Conservation (phyloP, 2,888 invertebrate species). For the Macropis europaea region DNA sequence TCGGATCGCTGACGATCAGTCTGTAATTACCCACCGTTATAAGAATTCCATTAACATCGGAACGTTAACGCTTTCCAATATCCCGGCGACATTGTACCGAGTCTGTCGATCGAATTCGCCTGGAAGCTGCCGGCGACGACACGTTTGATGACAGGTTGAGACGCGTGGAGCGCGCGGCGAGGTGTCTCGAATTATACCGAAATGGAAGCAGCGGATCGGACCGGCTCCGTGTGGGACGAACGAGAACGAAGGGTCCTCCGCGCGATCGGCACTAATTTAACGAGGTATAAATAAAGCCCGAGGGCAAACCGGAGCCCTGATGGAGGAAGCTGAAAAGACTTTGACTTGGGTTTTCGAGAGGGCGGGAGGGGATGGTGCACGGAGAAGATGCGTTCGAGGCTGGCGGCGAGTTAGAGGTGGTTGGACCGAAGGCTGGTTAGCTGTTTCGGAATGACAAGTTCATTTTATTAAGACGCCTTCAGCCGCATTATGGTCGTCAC, state of each 20-base stretch:
- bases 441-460: constrained; percentile 76
- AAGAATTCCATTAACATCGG: constrained; percentile 12
- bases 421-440: constrained; percentile 67
- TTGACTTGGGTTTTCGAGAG: constrained; percentile 59
- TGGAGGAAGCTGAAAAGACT: constrained; percentile 55
- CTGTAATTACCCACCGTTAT: constrained; percentile 1
- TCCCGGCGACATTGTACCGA: constrained; percentile 13
- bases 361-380: constrained; percentile 16
- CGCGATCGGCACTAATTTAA: constrained; percentile 75
- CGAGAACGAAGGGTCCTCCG: constrained; percentile 42
- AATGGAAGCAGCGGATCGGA: constrained; percentile 36
- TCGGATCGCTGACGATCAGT: background rate
- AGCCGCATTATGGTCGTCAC: constrained; percentile 71
- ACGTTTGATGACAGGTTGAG: constrained; percentile 56
- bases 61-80: constrained; percentile 9
- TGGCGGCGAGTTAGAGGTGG: constrained; percentile 61
- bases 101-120: constrained; percentile 16
- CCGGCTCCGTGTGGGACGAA: constrained; percentile 35
- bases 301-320: constrained; percentile 42
- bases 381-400: constrained; percentile 45
- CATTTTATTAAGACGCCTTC: constrained; percentile 76
- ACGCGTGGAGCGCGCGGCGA: constrained; percentile 54
- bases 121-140: constrained; percentile 12
- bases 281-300: constrained; percentile 74
- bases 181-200: constrained; percentile 61